These are phyloP conservation scores for Tolypeutes matacus DNA, from an alignment of 2,797 vertebrate species.

Conservation along the genomic window DNA sequence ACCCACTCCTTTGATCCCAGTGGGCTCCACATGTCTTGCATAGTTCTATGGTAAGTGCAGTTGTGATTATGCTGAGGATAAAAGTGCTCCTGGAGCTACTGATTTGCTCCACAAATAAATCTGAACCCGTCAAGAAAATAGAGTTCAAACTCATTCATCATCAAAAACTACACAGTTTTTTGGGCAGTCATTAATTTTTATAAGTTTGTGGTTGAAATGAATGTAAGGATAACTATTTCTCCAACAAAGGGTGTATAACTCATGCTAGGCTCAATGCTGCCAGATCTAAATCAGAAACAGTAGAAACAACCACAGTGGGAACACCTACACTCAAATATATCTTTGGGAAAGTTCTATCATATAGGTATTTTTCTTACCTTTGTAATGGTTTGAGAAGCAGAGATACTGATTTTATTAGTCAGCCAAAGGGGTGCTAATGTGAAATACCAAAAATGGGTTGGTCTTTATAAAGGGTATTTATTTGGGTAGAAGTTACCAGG, in stretches of 20 bases:
- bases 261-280: neutral
- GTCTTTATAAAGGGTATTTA: too few relatives aligned
- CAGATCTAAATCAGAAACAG: neutral
- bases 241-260: neutral
- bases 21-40: neutral
- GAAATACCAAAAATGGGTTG: too few relatives aligned
- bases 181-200: neutral
- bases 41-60: neutral
- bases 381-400: neutral
- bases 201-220: conserved; percentile 49
- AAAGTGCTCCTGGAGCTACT: neutral
- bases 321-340: neutral
- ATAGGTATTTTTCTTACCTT: neutral
- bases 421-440: too few relatives aligned
- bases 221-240: conserved; percentile 12
- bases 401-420: too few relatives aligned
- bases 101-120: neutral
- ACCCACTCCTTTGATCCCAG: neutral
- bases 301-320: neutral
- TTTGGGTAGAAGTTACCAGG: too few relatives aligned
- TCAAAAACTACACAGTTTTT: conserved; percentile 30
- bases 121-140: neutral
- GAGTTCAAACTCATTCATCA: neutral
- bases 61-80: neutral
- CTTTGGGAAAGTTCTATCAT: neutral